Percentiles rank a stretch among this genome's conserved stretches.
Conservation (phyloP, 2,888 invertebrate species). For the Limenitis camilla region DNA sequence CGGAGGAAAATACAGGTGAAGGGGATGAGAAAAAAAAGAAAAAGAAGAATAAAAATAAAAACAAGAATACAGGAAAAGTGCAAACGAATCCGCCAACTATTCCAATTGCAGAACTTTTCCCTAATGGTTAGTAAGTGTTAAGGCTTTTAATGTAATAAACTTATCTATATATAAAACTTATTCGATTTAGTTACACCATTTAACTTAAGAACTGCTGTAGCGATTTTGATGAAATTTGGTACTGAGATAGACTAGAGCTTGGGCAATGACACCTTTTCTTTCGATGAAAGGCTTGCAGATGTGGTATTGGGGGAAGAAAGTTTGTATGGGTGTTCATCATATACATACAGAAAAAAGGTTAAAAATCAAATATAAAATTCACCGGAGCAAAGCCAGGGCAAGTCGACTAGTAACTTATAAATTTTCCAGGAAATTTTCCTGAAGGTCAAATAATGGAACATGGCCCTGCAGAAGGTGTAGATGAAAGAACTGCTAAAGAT, state of each 20-base stretch:
- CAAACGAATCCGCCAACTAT: constrained; percentile 92
- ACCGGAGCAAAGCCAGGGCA: too few relatives aligned
- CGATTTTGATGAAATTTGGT: too few relatives aligned
- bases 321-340: too few relatives aligned
- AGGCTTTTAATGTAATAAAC: not conserved
- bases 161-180: not conserved
- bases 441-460: constrained; percentile 93
- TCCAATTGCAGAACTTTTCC: constrained; percentile 88
- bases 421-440: constrained; percentile 78
- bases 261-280: too few relatives aligned
- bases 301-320: too few relatives aligned
- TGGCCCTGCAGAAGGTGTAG: constrained; percentile 78
- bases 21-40: constrained; percentile 77
- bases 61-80: constrained; percentile 55
- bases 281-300: too few relatives aligned
- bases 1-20: constrained; percentile 62
- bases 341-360: too few relatives aligned
- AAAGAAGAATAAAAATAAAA: constrained; percentile 79
- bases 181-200: too few relatives aligned
- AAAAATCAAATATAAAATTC: too few relatives aligned
- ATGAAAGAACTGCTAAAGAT: constrained; percentile 90
- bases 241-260: too few relatives aligned
- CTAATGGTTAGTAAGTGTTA: constrained; percentile 78
- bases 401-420: too few relatives aligned
- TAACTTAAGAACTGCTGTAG: too few relatives aligned